These are phyloP conservation scores for Myathropa florea DNA, from an alignment of 2,888 invertebrate species.

Conservation along the genomic window DNA sequence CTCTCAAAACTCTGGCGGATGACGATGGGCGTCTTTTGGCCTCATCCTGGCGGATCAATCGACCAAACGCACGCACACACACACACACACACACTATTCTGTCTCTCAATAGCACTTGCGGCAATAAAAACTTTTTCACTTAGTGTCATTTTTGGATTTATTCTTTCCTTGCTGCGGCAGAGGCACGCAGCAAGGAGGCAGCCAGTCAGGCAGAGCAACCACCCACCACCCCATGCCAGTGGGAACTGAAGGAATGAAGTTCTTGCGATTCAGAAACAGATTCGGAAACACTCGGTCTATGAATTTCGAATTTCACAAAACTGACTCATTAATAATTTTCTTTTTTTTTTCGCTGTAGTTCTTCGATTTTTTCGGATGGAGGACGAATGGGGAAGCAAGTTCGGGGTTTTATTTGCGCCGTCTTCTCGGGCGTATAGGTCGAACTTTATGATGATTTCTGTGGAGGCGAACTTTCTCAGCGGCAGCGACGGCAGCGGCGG, in stretches of 20 bases:
- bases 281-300: constrained; percentile 47
- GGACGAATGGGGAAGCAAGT: no score
- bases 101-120: constrained; percentile 58
- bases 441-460: constrained; percentile 28
- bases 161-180: not conserved
- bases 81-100: constrained; percentile 21
- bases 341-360: not conserved
- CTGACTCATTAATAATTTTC: constrained; percentile 61
- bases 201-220: no score
- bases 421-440: not conserved
- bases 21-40: constrained; percentile 6
- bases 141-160: constrained; percentile 61
- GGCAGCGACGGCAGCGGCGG: constrained; percentile 1
- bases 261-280: constrained; percentile 16
- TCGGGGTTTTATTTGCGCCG: not conserved
- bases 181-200: no score
- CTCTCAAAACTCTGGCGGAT: not conserved
- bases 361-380: no score
- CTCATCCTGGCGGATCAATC: constrained; percentile 49
- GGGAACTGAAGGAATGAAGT: no score
- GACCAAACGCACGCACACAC: constrained; percentile 35
- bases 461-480: constrained; percentile 28
- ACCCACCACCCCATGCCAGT: no score
- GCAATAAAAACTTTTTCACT: constrained; percentile 67
- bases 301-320: constrained; percentile 61